These are phyloP conservation scores for Opisthocomus hoazin DNA, from an alignment of 2,113 vertebrate species.

Conservation along the genomic window DNA sequence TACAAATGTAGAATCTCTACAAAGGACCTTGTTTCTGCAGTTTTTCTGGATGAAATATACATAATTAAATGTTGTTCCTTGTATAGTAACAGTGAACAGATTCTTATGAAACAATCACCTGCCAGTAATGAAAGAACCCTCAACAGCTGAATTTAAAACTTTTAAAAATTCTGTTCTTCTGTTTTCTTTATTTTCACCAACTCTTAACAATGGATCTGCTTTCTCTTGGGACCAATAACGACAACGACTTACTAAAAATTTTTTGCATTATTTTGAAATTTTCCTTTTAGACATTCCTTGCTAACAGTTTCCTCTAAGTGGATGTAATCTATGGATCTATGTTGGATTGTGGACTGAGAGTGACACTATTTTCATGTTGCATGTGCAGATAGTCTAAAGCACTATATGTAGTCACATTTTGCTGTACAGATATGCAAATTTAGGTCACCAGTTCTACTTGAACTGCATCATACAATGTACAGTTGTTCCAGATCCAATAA, in stretches of 20 bases:
- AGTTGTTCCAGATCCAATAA: constrained; percentile 48
- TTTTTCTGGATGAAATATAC: constrained; percentile 18
- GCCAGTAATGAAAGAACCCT: not conserved
- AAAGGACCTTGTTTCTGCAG: not conserved
- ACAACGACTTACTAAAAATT: not conserved
- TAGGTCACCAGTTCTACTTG: not conserved
- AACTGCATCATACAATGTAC: not conserved
- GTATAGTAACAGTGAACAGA: not conserved
- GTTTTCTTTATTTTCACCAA: not conserved
- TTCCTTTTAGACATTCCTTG: not conserved
- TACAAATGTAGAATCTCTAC: not conserved
- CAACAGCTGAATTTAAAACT: not conserved
- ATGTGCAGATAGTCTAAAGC: not conserved
- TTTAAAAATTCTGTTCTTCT: not conserved
- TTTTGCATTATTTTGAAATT: not conserved
- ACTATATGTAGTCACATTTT: not conserved
- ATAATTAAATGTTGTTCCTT: constrained; percentile 2
- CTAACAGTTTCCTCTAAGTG: not conserved
- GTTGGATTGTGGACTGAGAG: not conserved
- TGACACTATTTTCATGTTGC: not conserved
- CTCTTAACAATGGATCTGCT: not conserved
- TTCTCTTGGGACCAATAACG: not conserved
- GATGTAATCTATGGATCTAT: not conserved
- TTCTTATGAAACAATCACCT: not conserved
- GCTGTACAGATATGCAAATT: not conserved